Base-by-base conservation (phyloP, 2,888 invertebrate genomes). In the Clunio marinus region DNA sequence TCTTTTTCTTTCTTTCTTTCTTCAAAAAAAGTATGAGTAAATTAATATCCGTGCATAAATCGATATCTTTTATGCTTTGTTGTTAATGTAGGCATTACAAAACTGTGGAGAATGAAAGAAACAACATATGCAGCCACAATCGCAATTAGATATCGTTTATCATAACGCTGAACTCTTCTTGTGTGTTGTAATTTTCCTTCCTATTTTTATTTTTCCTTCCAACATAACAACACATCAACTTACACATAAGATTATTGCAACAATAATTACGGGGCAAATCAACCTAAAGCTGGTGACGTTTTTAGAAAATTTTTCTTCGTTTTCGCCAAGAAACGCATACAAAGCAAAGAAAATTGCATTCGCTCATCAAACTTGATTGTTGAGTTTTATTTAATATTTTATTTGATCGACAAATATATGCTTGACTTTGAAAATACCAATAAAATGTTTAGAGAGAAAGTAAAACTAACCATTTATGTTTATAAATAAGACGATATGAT, bases 401-500 rank as follows among this genome's bases (percentile, higher is more conserved):
- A n/a, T n/a, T n/a, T n/a, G n/a, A n/a, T n/a, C n/a, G n/a, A n/a
- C n/a, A n/a, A n/a, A n/a, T n/a, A n/a, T n/a, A n/a, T n/a, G n/a
- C n/a, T n/a, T n/a, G n/a, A n/a, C n/a, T n/a, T n/a, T n/a, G n/a
- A n/a, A n/a, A n/a, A n/a, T n/a, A n/a, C n/a, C n/a, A n/a, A n/a
- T n/a, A n/a, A n/a, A n/a, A n/a, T n/a, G n/a, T n/a, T n/a, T 7
- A 45, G 45, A 45, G 45, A 45, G 45, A 45, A 45, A 45, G 45
- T 45, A 4, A 45, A 5, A 4, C 45, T 5, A 32, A 10, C 4
- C 15, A 45, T 45, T 7, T 5, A n/a, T 15, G 15, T 45, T 45
- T 45, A 45, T 45, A 45, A 45, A 45, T n/a, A n/a, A 45, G 45
- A n/a, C 15, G 45, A 5, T 45, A 15, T 15, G 15, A 15, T 15